A percentile compares a stretch with the other conserved stretches of the same genome.
Conservation (phyloP, 1,140 invertebrate species). For the Ladona fulva region DNA sequence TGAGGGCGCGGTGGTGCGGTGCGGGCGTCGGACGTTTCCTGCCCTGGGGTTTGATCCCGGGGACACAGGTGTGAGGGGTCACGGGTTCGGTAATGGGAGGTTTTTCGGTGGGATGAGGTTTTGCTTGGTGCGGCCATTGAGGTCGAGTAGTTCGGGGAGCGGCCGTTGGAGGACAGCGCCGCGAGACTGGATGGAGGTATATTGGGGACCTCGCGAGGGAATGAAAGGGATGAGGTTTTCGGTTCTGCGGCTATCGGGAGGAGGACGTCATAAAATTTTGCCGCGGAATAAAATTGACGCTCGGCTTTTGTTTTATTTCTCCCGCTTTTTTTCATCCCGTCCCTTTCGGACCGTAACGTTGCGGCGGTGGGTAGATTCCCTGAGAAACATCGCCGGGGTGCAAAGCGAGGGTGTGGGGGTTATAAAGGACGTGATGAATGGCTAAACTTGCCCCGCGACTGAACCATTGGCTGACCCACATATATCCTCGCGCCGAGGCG, state of each 20-base stretch:
- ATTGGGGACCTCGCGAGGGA: background rate
- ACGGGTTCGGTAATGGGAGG: background rate
- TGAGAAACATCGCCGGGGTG: background rate
- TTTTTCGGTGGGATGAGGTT: background rate
- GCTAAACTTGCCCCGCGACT: background rate
- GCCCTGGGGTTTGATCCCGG: constrained; percentile 4
- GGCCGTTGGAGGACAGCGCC: background rate
- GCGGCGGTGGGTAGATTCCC: too few species aligned
- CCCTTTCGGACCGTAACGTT: too few species aligned
- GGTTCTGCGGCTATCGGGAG: background rate
- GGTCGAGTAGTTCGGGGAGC: background rate
- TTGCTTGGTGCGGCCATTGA: background rate
- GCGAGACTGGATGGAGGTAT: background rate
- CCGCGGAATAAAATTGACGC: background rate
- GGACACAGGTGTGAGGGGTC: background rate
- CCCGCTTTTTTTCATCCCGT: too few species aligned
- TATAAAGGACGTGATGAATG: background rate
- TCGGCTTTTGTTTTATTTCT: background rate
- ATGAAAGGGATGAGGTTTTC: background rate
- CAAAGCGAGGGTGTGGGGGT: background rate
- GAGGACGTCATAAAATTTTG: background rate
- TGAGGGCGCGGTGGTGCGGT: background rate
- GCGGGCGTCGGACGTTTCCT: background rate
- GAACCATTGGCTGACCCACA: background rate
- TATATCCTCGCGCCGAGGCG: background rate